Percentiles rank a stretch among this genome's conserved stretches.
phyloP scores from a whole-genome alignment of 2,888 invertebrate genomes.

The Byasa hedistus region DNA sequence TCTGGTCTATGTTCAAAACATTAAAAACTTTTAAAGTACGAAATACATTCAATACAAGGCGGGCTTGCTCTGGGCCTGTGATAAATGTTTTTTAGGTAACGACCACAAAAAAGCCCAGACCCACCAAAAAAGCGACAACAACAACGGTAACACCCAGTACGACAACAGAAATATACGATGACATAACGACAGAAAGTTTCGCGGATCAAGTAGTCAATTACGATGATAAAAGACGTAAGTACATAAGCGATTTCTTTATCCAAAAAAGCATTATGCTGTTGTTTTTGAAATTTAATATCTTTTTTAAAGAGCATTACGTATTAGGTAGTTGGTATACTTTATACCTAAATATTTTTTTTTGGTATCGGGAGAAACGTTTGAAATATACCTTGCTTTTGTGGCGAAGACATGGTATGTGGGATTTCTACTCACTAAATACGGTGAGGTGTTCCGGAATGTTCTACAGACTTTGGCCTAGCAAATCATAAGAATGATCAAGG shows the following conservation, averaged over 20 bases:
- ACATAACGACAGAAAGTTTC: slow-evolving; percentile 65
- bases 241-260: background rate
- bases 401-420: too few relatives aligned
- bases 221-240: slow-evolving; percentile 67
- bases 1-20: background rate
- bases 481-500: too few relatives aligned
- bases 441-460: too few relatives aligned
- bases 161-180: slow-evolving; percentile 57
- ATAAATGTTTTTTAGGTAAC: slow-evolving; percentile 55
- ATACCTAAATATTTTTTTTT: too few relatives aligned
- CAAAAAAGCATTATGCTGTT: too few relatives aligned
- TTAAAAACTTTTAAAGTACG: background rate
- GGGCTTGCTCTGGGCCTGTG: slow-evolving; percentile 46
- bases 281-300: too few relatives aligned
- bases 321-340: too few relatives aligned
- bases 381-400: too few relatives aligned
- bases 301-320: too few relatives aligned
- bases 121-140: slow-evolving; percentile 59
- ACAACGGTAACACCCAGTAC: slow-evolving; percentile 59
- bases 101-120: slow-evolving; percentile 63
- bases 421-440: too few relatives aligned
- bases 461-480: too few relatives aligned
- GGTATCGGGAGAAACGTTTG: too few relatives aligned
- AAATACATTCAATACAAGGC: slow-evolving; percentile 20
- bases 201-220: slow-evolving; percentile 58